Evolutionary conservation across 92 coral and sea anemone species (phyloP).

Genomic region (Montipora capitata): DNA sequence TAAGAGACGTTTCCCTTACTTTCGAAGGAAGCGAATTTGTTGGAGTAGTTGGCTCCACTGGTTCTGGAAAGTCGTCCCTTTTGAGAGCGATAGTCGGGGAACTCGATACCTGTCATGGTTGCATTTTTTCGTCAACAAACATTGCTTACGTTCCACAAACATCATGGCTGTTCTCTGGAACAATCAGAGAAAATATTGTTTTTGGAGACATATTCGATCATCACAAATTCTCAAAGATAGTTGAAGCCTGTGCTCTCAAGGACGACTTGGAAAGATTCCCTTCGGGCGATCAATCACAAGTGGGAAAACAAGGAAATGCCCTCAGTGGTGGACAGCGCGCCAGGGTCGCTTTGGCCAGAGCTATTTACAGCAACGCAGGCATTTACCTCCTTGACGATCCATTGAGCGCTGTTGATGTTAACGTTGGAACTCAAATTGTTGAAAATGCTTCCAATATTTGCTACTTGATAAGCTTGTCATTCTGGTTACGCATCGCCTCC

Average conservation of each 20-base stretch:
- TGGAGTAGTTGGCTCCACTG: slow-evolving; percentile 45
- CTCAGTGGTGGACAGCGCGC: slow-evolving; percentile 57
- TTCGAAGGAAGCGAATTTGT: slow-evolving; percentile 33
- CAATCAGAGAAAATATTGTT: slow-evolving; percentile 35
- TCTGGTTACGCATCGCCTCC: slow-evolving; percentile 28
- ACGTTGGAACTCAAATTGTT: slow-evolving; percentile 24
- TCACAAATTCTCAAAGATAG: not conserved
- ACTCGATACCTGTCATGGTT: slow-evolving; percentile 23
- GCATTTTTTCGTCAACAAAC: not conserved
- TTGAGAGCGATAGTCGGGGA: slow-evolving; percentile 39
- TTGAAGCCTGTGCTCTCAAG: slow-evolving; percentile 34
- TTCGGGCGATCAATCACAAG: slow-evolving; percentile 10
- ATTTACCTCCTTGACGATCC: slow-evolving; percentile 44
- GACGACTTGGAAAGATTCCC: slow-evolving; percentile 47
- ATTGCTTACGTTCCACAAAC: slow-evolving; percentile 37
- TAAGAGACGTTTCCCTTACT: slow-evolving; percentile 31
- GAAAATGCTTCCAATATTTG: not conserved
- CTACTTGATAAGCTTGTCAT: slow-evolving; percentile 1
- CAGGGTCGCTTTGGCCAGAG: slow-evolving; percentile 30
- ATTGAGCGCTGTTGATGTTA: slow-evolving; percentile 34
- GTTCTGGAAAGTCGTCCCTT: slow-evolving; percentile 47
- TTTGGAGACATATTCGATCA: slow-evolving; percentile 25
- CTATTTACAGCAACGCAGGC: slow-evolving; percentile 25
- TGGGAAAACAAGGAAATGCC: slow-evolving; percentile 45
- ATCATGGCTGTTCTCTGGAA: slow-evolving; percentile 57